Evolutionary conservation across 2,888 invertebrate species (phyloP).

Genomic region (Rapana venosa): DNA sequence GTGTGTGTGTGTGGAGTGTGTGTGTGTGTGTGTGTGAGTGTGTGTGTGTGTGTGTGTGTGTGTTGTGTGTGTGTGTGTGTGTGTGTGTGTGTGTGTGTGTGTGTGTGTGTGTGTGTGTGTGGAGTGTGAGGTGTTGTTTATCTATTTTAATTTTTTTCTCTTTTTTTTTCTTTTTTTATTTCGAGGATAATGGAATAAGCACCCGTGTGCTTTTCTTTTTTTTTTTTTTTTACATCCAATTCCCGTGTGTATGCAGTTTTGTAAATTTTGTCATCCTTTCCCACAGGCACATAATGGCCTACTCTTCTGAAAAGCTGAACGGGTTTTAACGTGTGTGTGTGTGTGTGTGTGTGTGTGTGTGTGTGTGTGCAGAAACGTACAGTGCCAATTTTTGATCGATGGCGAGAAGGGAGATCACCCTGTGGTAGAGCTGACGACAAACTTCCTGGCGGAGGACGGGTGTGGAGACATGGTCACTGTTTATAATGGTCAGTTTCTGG

Average conservation of each 20-base stretch:
- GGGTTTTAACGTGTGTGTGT: not conserved
- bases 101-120: no score
- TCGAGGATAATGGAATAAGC: no score
- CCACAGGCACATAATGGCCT: no score
- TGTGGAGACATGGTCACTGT: conserved; percentile 11
- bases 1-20: not conserved
- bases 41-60: not conserved
- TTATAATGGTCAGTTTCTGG: not conserved
- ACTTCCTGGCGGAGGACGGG: conserved; percentile 16
- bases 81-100: no score
- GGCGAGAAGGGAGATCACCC: not conserved
- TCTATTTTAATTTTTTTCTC: no score
- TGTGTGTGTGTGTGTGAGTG: no score
- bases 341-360: not conserved
- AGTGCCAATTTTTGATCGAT: conserved; percentile 15
- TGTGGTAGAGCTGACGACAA: not conserved
- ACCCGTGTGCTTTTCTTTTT: no score
- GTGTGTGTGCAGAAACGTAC: not conserved
- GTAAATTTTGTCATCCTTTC: no score
- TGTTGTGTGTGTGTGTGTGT: not conserved
- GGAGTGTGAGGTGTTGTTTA: not conserved
- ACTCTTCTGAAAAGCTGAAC: no score
- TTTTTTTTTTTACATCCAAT: no score
- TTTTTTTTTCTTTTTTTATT: no score
- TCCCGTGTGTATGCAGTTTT: no score